Base-by-base conservation (phyloP, 2,797 vertebrate species). In the Tadarida brasiliensis region DNA sequence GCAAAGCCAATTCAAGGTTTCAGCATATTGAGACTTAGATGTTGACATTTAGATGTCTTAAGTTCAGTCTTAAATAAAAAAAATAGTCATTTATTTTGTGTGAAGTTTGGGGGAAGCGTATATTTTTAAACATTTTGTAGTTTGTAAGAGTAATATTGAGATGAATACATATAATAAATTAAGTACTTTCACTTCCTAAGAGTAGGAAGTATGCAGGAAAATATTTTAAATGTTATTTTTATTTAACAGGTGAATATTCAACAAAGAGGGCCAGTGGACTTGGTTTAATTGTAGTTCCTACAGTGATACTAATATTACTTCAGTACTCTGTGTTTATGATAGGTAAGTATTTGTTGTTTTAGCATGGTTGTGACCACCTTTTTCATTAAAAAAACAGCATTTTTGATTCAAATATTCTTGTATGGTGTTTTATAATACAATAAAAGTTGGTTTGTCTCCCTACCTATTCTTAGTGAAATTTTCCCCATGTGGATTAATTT, bases 201-300 rank as follows among this genome's bases (percentile, higher is more conserved):
- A 87, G 44, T 63, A 92, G 67, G 47, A 95, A 47, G 16, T 82
- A 57, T 44, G 2, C 47, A 80, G 39, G 33, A 84, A 95, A 90
- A 88, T 67, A 80, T 33, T 91, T 91, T 90, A 78, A 95, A 84
- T 91, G 16, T 44, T 82, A n/a, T 63, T 82, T 94, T 82, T 88
- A 74, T 96, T 82, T 97, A 96, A 96, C 97, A 98, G 98, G 94
- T 97, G 98, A 98, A 95, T 98, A 97, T 93, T 92, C 89, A 83
- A 15, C 77, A 78, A 88, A 91, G 93, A 98, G 94, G 97, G 96
- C 97, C 71, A 61, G 90, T 91, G 98, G 98, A 56, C 97, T 98
- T 97, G 98, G 98, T 83, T 97, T 99, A 81, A 96, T 98, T 95
- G 97, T 98, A 85, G 44, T 98, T 61, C 98, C 98, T 95, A 84